Base-by-base conservation (phyloP, 2,888 invertebrate genomes). In the Heliconius aoede region DNA sequence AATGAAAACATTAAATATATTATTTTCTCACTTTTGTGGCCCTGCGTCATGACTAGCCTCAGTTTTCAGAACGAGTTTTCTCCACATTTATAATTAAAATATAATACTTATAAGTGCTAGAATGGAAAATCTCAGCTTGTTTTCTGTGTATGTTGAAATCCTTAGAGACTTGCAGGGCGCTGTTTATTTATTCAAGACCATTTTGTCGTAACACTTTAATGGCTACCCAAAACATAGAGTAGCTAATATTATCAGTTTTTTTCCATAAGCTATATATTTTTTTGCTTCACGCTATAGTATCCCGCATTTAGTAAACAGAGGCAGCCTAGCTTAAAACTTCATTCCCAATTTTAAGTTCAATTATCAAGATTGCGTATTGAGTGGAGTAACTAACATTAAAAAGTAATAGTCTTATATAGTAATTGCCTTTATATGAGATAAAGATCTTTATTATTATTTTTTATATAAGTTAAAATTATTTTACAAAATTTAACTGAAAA, bases 151-250 rank as follows among this genome's bases (percentile, higher is more conserved):
- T 71, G 32, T 30, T 58, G 30, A 32, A 51, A 58, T 55, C 71
- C 71, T 32, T 55, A 18, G 71, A 71, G 55, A 71, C n/a, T 30
- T 9, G 13, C 30, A 51, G 71, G 24, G 71, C 58, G 24, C 24
- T 32, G 58, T 9, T 71, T 71, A 71, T 58, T 71, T 71, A 71
- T 71, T 71, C 71, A 71, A 71, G 58, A 71, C 58, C 55, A 58
- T 71, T 71, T 32, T 58, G 58, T 24, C 32, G 71, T 71, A 58
- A 32, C 55, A 71, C 15, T 71, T 71, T 55, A 58, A 71, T 32
- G 58, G 55, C 58, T 36, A 51, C 24, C 46, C 67, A 68, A 68
- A 46, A 26, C 9, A 71, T 58, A 58, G 36, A 32, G 40, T 26
- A 67, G 40, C 24, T 40, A 26, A 67, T 24, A 67, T n/a, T 26